A percentile compares a stretch with the other conserved stretches of the same genome.
These are phyloP conservation scores for Zaprionus ornatus DNA, from an alignment of 1,140 invertebrate genomes.

Conservation along the genomic window DNA sequence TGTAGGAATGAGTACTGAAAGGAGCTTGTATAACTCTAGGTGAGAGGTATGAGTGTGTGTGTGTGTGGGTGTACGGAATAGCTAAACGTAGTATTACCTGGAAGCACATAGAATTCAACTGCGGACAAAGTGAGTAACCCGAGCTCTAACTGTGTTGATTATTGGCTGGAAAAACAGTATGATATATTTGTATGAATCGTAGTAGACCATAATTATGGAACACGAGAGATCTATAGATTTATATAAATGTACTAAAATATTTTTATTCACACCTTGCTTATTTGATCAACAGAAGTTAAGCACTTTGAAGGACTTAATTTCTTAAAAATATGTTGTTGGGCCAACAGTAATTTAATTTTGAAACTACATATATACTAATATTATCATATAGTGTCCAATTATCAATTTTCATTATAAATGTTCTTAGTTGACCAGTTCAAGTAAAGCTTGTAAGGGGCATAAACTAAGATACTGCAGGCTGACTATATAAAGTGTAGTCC, in stretches of 20 bases:
- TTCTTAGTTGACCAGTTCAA: neutral
- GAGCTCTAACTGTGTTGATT: no score
- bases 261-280: no score
- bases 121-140: slow-evolving; percentile 19
- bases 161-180: no score
- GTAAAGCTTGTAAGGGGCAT: neutral
- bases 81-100: slow-evolving; percentile 24
- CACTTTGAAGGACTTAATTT: no score
- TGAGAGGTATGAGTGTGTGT: neutral
- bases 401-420: slow-evolving; percentile 4
- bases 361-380: no score
- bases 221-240: no score
- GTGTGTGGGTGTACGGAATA: slow-evolving; percentile 13
- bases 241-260: no score
- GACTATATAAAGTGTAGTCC: neutral
- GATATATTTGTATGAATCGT: neutral
- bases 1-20: neutral
- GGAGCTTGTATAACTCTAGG: neutral
- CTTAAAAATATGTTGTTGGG: no score
- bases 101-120: slow-evolving; percentile 30
- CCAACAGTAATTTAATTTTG: no score
- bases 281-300: no score
- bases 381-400: no score
- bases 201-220: neutral
- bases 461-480: neutral